Base-by-base conservation (phyloP, 2,113 vertebrate species). In the Nothobranchius furzeri region DNA sequence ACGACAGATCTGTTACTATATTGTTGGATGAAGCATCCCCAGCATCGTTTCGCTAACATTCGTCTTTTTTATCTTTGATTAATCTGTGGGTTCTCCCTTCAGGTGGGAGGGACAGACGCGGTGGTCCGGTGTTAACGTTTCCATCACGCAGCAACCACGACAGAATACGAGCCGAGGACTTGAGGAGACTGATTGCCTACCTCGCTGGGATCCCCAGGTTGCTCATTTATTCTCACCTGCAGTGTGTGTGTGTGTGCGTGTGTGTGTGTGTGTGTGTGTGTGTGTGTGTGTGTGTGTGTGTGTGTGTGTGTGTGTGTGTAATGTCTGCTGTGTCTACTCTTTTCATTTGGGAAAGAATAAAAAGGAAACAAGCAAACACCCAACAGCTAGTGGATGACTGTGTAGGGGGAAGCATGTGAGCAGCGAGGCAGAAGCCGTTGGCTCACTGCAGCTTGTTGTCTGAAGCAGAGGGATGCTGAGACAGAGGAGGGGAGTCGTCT, bases 101-200 rank as follows among this genome's bases (percentile, higher is more conserved):
- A 99, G 98, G 98, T 82, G 98, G 98, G 81, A 95, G 98, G 95
- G 98, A 99, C 92, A 95, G 95, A 74, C 95, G 97, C 36, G 98
- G 97, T 51, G 98, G 98, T 68, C 98, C 98, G 4, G 95, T 99
- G 73, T 91, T 99, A 89, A 99, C 98, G 0, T 99, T 99, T 91
- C 98, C 98, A 55, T 97, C 96, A 87, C 96, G 98, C 67, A 99
- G 95, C 89, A 99, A 99, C 87, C 97, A 99, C 0, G 98, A 99
- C 69, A 96, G 97, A 96, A 99, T 99, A 98, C 95, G 96, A 79
- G 94, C 96, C 50, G 97, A 99, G 69, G 98, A 99, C 75, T 95
- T 99, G 72, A 92, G 96, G 82, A 95, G 95, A 79, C 93, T 99
- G 76, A 96, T 99, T 70, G 97, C 96, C 0, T 99, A 99, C 81